Percentiles rank a stretch among this genome's conserved stretches.
Evolutionary conservation across 2,113 vertebrate genomes (phyloP).

Genomic region (Alouatta palliata): DNA sequence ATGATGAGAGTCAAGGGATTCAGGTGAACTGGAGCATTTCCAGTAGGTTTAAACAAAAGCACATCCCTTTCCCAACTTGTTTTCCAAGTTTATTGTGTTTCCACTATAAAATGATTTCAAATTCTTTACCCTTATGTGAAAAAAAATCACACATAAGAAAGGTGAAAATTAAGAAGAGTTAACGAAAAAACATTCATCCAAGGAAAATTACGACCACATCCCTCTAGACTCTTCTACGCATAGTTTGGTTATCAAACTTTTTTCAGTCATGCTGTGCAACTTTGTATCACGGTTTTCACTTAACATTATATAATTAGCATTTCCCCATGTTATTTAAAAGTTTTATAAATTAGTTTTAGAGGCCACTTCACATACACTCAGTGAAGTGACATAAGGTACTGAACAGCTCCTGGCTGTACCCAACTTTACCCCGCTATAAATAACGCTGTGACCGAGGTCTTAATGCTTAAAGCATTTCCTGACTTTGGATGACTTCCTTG

Average conservation of each 20-base stretch:
- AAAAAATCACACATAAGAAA: background rate
- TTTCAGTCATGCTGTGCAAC: background rate
- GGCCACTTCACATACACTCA: background rate
- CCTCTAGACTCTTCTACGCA: background rate
- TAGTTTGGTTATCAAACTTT: background rate
- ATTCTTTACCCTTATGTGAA: background rate
- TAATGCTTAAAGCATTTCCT: background rate
- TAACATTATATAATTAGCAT: background rate
- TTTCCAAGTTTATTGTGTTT: background rate
- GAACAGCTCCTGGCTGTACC: background rate
- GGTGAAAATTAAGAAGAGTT: background rate
- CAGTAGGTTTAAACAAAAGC: background rate
- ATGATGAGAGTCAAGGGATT: background rate
- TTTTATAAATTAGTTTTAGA: background rate
- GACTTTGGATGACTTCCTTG: background rate
- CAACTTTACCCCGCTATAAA: background rate
- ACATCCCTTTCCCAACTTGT: background rate
- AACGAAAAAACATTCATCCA: background rate
- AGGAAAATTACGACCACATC: background rate
- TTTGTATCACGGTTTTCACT: background rate
- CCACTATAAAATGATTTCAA: conserved; percentile 24
- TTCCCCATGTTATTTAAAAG: background rate
- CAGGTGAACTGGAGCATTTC: background rate
- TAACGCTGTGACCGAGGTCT: background rate
- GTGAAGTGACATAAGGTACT: background rate